Base-by-base conservation (phyloP, 2,113 vertebrate species). In the Ageneiosus marmoratus region DNA sequence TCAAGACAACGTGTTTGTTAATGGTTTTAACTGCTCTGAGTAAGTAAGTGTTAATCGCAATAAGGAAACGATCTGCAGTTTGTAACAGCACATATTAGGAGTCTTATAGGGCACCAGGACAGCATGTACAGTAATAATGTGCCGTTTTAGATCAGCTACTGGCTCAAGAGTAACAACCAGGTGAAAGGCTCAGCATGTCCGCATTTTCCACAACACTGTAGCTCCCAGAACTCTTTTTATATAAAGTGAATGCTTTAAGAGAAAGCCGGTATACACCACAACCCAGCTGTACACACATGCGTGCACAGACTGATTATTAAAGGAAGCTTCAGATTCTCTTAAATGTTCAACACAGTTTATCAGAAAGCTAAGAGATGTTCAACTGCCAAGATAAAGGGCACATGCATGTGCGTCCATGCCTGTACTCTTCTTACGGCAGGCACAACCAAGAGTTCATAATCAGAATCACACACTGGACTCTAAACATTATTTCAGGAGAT, bases 401-500 rank as follows among this genome's bases (percentile, higher is more conserved):
- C 1, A 5, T 32, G 51, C 22, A 1, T 4, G 6, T 41, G 22
- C 48, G 46, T 69, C 15, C 51, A 41, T 16, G 24, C 41, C 48
- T 48, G 34, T 50, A 51, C 37, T 46, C 18, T 18, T 41, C 29
- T 63, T 62, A 16, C 2, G 27, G 1, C 16, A 9, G 34, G 15
- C 29, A 65, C 15, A 3, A 32, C 65, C 37, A 69, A 44, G 34
- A 22, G 20, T 12, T 41, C 34, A 22, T 44, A 24, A 24, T 13
- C 44, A 13, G 44, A 46, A 67, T 81, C 62, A 46, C 41, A 77
- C 44, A 16, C 53, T 70, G 77, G 76, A 80, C 77, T 81, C 60
- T 44, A n/a, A 74, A 78, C 51, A 77, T 86, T 80, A 75, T 83
- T 80, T 70, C 7, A 16, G 41, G 53, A 83, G 77, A 83, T 86